A percentile compares a stretch with the other conserved stretches of the same genome.
phyloP scores from a whole-genome alignment of 2,888 invertebrate genomes.

The Prenolepis imparis region DNA sequence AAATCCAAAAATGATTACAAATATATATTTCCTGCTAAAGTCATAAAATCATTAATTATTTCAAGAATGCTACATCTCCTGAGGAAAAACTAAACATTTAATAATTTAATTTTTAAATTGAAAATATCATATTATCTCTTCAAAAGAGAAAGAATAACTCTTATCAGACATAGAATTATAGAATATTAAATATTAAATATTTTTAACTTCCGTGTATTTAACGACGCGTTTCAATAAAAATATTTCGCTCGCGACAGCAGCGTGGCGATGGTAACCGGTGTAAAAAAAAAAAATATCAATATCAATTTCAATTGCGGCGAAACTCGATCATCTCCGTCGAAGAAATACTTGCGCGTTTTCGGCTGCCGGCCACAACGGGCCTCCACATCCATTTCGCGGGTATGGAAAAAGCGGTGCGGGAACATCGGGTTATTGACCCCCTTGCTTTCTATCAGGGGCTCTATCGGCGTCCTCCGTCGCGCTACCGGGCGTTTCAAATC shows the following conservation, averaged over 20 bases:
- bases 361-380: conserved; percentile 65
- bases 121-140: background rate
- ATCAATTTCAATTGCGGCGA: conserved; percentile 82
- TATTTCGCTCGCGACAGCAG: conserved; percentile 55
- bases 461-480: conserved; percentile 65
- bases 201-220: conserved; percentile 9
- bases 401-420: conserved; percentile 78
- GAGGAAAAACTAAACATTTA: background rate
- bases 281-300: conserved; percentile 71
- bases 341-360: conserved; percentile 79
- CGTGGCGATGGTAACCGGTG: conserved; percentile 46
- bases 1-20: background rate
- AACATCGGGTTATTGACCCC: conserved; percentile 77
- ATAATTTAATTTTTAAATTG: background rate
- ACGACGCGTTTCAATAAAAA: conserved; percentile 43
- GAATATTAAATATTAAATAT: conserved; percentile 15
- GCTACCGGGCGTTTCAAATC: conserved; percentile 81
- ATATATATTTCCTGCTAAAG: background rate
- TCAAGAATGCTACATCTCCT: background rate
- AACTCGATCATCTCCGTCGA: conserved; percentile 79
- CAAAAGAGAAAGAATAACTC: background rate
- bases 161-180: background rate
- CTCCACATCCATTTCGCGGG: conserved; percentile 76
- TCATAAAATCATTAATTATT: background rate
- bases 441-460: conserved; percentile 73